phyloP scores from a whole-genome alignment of 2,888 invertebrate species.

The Phragmatobia fuliginosa region DNA sequence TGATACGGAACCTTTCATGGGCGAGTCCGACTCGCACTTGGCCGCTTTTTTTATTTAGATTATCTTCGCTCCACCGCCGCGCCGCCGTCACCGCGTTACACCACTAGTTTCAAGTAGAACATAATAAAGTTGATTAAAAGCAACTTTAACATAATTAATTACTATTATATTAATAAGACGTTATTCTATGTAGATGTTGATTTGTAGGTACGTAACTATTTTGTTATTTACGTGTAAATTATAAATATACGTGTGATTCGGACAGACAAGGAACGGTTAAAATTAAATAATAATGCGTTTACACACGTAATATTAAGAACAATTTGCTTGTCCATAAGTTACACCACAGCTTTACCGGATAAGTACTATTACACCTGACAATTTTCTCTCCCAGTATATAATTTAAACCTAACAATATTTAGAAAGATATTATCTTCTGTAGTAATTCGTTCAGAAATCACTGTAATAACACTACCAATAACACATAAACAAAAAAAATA shows the following conservation, averaged over 20 bases:
- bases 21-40: no score
- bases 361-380: slow-evolving; percentile 10
- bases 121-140: no score
- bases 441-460: slow-evolving; percentile 13
- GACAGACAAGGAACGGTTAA: not conserved
- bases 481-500: slow-evolving; percentile 29
- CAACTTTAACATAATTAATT: no score
- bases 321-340: not conserved
- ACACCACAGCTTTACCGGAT: slow-evolving; percentile 7
- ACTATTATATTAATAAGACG: not conserved
- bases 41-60: no score
- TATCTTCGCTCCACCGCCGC: no score
- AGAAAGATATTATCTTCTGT: slow-evolving; percentile 17
- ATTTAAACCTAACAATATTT: slow-evolving; percentile 17
- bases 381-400: slow-evolving; percentile 10
- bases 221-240: not conserved
- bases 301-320: not conserved
- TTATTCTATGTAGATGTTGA: not conserved
- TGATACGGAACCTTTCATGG: no score
- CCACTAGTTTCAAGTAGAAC: no score
- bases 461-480: slow-evolving; percentile 18
- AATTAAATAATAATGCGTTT: not conserved
- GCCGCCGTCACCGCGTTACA: no score
- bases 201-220: no score
- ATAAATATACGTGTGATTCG: not conserved